Conservation (phyloP, 2,113 vertebrate genomes). For the Bos taurus region ARS-UCD2.0 NC_037345.1:53472501-53473000, state of each 20-base stretch:
- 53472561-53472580: neutral
- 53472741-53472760: neutral
- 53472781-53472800: neutral
- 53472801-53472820: neutral
- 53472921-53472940: neutral
- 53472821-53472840: neutral
- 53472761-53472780: neutral
- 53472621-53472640: neutral
- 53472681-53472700: neutral
- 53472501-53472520: neutral
- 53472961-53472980: neutral
- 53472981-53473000: neutral
- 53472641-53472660: neutral
- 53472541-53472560: neutral
- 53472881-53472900: neutral
- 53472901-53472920: neutral
- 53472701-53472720: neutral
- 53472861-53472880: neutral
- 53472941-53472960: neutral
- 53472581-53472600: neutral
- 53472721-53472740: neutral
- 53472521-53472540: neutral
- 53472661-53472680: neutral
- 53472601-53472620: neutral
- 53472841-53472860: neutral